Percentiles rank a stretch among this genome's conserved stretches.
Conservation (phyloP, 1,140 invertebrate genomes). For the Zaprionus davidi region DNA sequence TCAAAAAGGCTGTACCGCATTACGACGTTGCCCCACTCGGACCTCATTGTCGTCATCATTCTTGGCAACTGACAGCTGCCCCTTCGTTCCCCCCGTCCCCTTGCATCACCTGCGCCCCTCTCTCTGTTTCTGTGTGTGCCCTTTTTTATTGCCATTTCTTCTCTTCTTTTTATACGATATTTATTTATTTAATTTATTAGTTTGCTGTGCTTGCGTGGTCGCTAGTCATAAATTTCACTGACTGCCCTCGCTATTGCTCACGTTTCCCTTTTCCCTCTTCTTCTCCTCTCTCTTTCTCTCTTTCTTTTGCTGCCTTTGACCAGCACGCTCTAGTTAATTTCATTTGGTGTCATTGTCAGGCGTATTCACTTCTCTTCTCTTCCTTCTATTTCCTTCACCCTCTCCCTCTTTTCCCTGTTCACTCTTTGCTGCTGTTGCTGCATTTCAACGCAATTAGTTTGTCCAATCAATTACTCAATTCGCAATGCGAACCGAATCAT, state of each 20-base stretch:
- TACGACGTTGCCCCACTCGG: conserved; percentile 28
- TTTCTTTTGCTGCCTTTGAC: background rate
- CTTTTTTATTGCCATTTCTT: conserved; percentile 6
- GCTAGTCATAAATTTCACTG: conserved; percentile 54
- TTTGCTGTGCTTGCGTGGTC: conserved; percentile 57
- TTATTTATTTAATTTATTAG: conserved; percentile 60
- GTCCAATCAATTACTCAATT: conserved; percentile 17
- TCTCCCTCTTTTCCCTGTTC: background rate
- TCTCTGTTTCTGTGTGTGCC: conserved; percentile 3
- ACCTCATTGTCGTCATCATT: conserved; percentile 30
- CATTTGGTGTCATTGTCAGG: conserved; percentile 72
- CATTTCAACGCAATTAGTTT: conserved; percentile 30
- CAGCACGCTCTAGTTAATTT: conserved; percentile 60
- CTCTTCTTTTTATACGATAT: conserved; percentile 25
- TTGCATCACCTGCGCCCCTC: background rate
- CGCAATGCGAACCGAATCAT: conserved; percentile 1
- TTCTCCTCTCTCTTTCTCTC: background rate
- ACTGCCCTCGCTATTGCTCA: conserved; percentile 19
- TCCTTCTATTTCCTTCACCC: background rate
- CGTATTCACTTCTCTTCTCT: background rate
- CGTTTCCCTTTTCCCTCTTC: background rate
- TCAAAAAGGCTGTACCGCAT: conserved; percentile 58
- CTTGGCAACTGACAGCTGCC: conserved; percentile 30
- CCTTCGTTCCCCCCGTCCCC: background rate
- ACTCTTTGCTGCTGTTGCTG: conserved; percentile 7